Evolutionary conservation across 2,888 invertebrate genomes (phyloP), one percentile per base, ranked within the genome.

Genomic region (Himalopsyche anomala): DNA sequence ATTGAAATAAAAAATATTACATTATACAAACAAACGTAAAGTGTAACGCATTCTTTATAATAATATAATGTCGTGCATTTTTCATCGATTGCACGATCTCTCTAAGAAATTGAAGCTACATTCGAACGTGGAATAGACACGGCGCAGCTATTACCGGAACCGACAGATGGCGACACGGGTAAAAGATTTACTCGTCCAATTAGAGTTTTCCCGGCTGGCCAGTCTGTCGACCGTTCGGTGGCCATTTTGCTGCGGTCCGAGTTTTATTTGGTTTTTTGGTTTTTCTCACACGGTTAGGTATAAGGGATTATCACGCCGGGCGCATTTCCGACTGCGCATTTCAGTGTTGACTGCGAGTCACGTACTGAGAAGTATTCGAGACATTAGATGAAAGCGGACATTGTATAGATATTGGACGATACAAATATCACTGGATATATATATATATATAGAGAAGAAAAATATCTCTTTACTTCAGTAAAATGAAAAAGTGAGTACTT

Each of bases 151-250:
- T 84, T 84, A 82, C 81, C 54, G 56, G 45, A 45, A 19, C 11
- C 86, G 82, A 80, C 86, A 86, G 84, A 84, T 84, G 84, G 86
- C 56, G 69, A 80, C 81, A 82, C 74, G 69, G 56, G n/a, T 56
- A 54, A 42, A 74, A 86, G 84, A 86, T 86, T 86, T 86, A 86
- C 84, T 84, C 56, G 80, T 81, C 82, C 86, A 86, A 86, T 86
- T 86, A 86, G 86, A 84, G 86, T 38, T 19, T 45, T 62, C 51
- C 45, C 84, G 81, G n/a, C n/a, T 42, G 80, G 80, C 80, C 40
- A 80, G 62, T 19, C 19, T 28, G 62, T 62, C 28, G 62, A 62
- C 19, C 28, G 19, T 62, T 62, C 62, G 62, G 19, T 28, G 62
- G 62, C 62, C 62, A 62, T 62, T 62, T 62, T 62, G 62, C 62